These are phyloP conservation scores for Microctonus hyperodae DNA, from an alignment of 2,888 invertebrate genomes.

Conservation along the genomic window DNA sequence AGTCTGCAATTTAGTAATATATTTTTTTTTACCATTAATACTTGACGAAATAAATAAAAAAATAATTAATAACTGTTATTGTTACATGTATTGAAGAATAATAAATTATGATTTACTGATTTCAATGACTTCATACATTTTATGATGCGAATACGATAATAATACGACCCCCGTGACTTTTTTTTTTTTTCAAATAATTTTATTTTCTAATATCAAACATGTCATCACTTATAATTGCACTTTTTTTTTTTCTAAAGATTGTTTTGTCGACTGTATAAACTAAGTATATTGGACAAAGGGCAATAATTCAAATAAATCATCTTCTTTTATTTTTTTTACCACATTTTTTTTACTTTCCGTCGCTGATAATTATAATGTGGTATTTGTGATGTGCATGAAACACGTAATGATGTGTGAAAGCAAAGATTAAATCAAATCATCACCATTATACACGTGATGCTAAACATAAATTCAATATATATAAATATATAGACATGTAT, in stretches of 20 bases:
- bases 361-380: neutral
- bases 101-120: neutral
- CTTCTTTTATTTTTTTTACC: neutral
- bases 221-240: neutral
- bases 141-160: neutral
- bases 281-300: neutral
- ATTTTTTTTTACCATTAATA: too few species aligned
- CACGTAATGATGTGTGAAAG: neutral
- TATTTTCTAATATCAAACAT: neutral
- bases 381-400: neutral
- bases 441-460: neutral
- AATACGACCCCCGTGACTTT: neutral
- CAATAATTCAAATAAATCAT: neutral
- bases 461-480: neutral
- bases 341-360: neutral
- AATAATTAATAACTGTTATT: neutral
- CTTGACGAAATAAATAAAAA: too few species aligned
- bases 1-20: neutral
- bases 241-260: neutral
- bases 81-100: neutral
- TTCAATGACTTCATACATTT: neutral
- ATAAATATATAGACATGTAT: too few species aligned
- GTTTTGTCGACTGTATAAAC: neutral
- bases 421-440: neutral
- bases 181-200: neutral